Conservation (phyloP, 1,140 invertebrate species). For the Papilio helenus region DNA sequence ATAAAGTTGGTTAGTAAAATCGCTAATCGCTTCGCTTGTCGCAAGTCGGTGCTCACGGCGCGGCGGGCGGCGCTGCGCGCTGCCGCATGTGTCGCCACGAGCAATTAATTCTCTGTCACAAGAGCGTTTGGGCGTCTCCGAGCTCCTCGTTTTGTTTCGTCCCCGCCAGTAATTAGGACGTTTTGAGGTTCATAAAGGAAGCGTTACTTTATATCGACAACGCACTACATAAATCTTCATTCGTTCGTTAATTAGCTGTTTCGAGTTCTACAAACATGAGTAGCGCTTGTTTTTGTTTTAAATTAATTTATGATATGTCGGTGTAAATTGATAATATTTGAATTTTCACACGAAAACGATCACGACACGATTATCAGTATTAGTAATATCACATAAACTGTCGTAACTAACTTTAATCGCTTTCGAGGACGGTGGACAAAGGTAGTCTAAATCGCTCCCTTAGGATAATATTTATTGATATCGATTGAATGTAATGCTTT, state of each 20-base stretch:
- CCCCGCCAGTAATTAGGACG: conserved; percentile 79
- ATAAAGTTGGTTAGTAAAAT: background rate
- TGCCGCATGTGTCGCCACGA: conserved; percentile 76
- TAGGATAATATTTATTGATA: conserved; percentile 70
- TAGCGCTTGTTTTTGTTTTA: conserved; percentile 29
- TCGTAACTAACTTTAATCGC: background rate
- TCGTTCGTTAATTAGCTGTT: conserved; percentile 75
- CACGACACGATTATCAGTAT: background rate
- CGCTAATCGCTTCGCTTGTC: conserved; percentile 42
- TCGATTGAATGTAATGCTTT: conserved; percentile 75
- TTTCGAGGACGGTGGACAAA: conserved; percentile 13
- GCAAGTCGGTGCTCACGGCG: conserved; percentile 9
- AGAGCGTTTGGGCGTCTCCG: conserved; percentile 79
- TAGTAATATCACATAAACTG: background rate
- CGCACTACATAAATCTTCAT: conserved; percentile 80
- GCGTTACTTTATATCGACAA: conserved; percentile 82
- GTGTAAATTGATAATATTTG: conserved; percentile 23
- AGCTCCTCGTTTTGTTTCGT: conserved; percentile 77
- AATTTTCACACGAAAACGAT: background rate
- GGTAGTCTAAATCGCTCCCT: conserved; percentile 60
- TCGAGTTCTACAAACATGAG: conserved; percentile 43
- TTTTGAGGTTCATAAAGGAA: conserved; percentile 83
- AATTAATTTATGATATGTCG: conserved; percentile 32
- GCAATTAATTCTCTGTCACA: conserved; percentile 82
- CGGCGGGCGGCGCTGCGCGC: conserved; percentile 46